These are phyloP conservation scores for Electrona antarctica DNA, from an alignment of 2,113 vertebrate genomes.

Conservation along the genomic window DNA sequence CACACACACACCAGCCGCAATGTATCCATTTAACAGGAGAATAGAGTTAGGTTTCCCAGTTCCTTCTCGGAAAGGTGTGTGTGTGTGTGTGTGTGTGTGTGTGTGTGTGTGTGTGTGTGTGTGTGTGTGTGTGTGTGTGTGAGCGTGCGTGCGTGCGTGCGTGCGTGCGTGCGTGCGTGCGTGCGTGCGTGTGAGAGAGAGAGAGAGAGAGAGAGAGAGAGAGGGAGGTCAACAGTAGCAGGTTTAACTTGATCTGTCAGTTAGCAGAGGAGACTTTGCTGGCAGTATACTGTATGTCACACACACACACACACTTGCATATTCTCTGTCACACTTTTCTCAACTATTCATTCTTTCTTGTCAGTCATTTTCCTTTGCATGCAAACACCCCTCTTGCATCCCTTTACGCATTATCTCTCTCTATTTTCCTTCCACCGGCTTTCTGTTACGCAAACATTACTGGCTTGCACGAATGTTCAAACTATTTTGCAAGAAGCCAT, in stretches of 20 bases:
- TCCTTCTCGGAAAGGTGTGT: neutral
- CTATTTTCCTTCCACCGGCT: no score
- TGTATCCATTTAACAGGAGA: conserved; percentile 4
- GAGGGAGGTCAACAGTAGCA: neutral
- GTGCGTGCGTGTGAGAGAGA: neutral
- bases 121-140: neutral
- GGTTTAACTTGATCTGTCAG: conserved; percentile 45
- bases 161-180: no score
- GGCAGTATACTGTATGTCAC: neutral
- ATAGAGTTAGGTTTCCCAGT: conserved; percentile 18
- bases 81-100: neutral
- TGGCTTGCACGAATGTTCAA: no score
- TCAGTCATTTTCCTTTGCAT: neutral
- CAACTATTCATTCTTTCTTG: neutral
- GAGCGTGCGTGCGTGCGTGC: no score
- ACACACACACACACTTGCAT: neutral
- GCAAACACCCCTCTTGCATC: no score
- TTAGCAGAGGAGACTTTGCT: conserved; percentile 6
- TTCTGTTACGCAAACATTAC: no score
- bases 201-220: neutral
- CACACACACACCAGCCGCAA: conserved; percentile 7
- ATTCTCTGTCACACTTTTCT: neutral
- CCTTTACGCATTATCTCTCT: no score
- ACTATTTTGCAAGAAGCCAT: no score
- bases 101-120: conserved; percentile 13